These are phyloP conservation scores for Acanthosoma haemorrhoidale DNA, from an alignment of 2,888 invertebrate genomes.

Conservation along the genomic window DNA sequence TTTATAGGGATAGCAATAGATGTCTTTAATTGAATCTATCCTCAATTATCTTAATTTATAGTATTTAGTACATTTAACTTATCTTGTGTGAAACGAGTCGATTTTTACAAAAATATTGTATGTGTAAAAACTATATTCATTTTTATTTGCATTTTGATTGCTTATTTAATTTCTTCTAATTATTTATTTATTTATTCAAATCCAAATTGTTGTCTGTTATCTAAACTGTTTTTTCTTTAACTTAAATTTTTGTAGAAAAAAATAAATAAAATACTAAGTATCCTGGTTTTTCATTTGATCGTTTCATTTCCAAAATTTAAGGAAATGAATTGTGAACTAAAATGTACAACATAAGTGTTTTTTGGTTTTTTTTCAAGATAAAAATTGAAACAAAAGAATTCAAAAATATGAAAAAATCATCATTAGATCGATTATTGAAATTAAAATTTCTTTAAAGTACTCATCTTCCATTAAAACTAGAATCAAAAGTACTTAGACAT, in stretches of 20 bases:
- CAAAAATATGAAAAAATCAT: no score
- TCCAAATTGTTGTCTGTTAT: not conserved
- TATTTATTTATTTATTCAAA: slow-evolving; percentile 11
- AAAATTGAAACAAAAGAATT: no score
- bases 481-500: not conserved
- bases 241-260: not conserved
- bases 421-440: no score
- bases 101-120: not conserved
- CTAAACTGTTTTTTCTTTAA: not conserved
- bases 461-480: no score
- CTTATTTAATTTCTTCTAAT: not conserved
- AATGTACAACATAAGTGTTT: no score
- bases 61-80: not conserved
- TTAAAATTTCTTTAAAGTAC: no score
- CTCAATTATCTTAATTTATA: not conserved
- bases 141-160: not conserved
- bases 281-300: not conserved
- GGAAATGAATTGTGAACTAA: not conserved
- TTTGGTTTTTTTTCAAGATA: no score
- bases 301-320: not conserved
- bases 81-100: not conserved
- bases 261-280: not conserved
- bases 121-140: not conserved
- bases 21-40: not conserved
- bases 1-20: not conserved